Evolutionary conservation across 2,888 invertebrate genomes (phyloP).

Genomic region (Cerastis leucographa): DNA sequence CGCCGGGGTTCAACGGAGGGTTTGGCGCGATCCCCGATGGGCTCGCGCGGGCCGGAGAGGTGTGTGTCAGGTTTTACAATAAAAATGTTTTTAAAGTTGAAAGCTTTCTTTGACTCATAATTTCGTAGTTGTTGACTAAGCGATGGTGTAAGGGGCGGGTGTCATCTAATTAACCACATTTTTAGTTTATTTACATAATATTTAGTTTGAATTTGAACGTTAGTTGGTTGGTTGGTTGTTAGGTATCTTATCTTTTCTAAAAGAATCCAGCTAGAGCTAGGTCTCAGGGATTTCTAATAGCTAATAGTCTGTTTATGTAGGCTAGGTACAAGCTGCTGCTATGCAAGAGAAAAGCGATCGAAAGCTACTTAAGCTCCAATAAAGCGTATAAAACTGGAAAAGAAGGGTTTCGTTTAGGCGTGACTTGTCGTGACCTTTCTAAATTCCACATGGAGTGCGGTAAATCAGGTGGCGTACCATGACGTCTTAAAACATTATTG

Average conservation of each 20-base stretch:
- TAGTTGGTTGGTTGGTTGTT: no score
- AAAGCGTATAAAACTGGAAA: slow-evolving; percentile 24
- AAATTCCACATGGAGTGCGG: slow-evolving; percentile 39
- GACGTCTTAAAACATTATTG: no score
- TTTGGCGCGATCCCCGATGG: no score
- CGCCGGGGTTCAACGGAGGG: no score
- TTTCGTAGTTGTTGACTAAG: slow-evolving; percentile 23
- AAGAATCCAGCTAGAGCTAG: not conserved
- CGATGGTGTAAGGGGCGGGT: slow-evolving; percentile 18
- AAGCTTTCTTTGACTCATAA: slow-evolving; percentile 29
- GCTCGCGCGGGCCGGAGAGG: no score
- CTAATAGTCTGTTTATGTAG: not conserved
- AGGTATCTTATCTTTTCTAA: not conserved
- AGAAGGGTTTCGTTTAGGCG: slow-evolving; percentile 31
- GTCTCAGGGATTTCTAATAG: not conserved
- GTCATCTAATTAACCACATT: no score
- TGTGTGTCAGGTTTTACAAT: slow-evolving; percentile 23
- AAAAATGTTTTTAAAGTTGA: slow-evolving; percentile 27
- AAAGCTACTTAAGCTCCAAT: slow-evolving; percentile 6
- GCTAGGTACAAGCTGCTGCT: not conserved
- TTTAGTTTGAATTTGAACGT: no score
- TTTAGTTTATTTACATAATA: no score
- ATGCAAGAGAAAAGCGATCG: slow-evolving; percentile 2
- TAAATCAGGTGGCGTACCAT: no score
- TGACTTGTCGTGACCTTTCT: slow-evolving; percentile 55